Conservation (phyloP, 35 echinoderm and acorn worm species). For the Hemicentrotus pulcherrimus region DNA sequence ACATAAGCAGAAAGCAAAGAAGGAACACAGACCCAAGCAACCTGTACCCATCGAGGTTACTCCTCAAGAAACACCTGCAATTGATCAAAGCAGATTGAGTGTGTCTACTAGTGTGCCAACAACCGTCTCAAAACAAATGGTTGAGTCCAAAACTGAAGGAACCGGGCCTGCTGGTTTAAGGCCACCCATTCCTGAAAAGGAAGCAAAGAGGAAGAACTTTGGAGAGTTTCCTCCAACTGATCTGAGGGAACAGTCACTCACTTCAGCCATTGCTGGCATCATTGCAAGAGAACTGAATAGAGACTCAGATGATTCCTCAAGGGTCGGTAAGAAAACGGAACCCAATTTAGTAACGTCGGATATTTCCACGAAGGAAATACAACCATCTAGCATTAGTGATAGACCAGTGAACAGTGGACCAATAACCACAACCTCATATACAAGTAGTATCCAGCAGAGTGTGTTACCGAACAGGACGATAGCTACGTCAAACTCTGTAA, state of each 20-base stretch:
- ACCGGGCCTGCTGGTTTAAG: conserved; percentile 40
- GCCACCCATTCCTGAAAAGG: conserved; percentile 21
- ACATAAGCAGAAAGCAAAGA: conserved; percentile 24
- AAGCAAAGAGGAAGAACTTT: conserved; percentile 38
- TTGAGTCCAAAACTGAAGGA: conserved; percentile 20
- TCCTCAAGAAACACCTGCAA: background rate
- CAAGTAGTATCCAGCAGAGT: conserved; percentile 2
- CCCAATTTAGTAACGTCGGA: background rate
- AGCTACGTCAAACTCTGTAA: conserved; percentile 33
- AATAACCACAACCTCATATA: background rate
- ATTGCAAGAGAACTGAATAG: conserved; percentile 72
- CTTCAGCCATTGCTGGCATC: conserved; percentile 67
- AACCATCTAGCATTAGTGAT: background rate
- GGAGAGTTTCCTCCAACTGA: conserved; percentile 32
- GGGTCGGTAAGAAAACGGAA: background rate
- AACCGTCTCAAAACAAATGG: background rate
- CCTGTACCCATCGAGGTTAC: background rate
- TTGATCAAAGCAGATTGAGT: conserved; percentile 8
- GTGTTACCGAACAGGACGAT: conserved; percentile 19
- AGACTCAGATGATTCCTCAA: conserved; percentile 34
- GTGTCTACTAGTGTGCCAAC: conserved; percentile 7
- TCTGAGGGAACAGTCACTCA: conserved; percentile 63
- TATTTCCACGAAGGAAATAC: background rate
- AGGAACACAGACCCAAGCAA: conserved; percentile 29
- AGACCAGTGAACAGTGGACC: conserved; percentile 38